Evolutionary conservation across 2,113 vertebrate species (phyloP).

Genomic region (Narcine bancroftii): DNA sequence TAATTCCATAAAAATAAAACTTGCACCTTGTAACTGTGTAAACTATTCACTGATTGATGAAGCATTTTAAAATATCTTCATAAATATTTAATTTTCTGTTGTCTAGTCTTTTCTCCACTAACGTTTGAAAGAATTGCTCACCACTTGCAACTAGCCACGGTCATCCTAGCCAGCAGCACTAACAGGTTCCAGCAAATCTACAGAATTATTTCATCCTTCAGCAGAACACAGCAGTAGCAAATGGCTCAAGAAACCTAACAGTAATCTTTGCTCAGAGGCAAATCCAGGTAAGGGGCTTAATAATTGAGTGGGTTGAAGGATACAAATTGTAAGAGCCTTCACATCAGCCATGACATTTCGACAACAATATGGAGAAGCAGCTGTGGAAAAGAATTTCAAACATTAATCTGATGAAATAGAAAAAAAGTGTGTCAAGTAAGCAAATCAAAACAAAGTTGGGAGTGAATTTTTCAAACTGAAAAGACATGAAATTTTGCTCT

Average conservation of each 20-base stretch:
- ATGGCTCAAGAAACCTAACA: not conserved
- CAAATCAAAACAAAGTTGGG: not conserved
- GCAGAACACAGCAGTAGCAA: not conserved
- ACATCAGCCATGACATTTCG: not conserved
- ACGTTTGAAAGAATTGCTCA: not conserved
- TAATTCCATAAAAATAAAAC: no score
- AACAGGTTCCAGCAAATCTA: not conserved
- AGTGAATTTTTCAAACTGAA: not conserved
- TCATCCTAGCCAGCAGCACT: not conserved
- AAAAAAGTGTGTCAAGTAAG: not conserved
- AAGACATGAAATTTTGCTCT: not conserved
- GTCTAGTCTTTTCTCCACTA: not conserved
- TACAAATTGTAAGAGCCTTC: not conserved
- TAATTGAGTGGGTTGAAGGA: not conserved
- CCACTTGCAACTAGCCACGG: not conserved
- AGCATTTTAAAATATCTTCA: not conserved
- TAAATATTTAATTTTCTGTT: not conserved
- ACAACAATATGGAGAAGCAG: not conserved
- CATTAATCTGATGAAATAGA: not conserved
- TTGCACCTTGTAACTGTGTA: not conserved
- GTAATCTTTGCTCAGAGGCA: not conserved
- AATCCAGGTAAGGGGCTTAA: constrained; percentile 1
- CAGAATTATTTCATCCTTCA: constrained; percentile 8
- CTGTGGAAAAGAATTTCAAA: not conserved
- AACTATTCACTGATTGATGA: not conserved